Base-by-base conservation (phyloP, 2,888 invertebrate species). In the Trisateles emortualis region DNA sequence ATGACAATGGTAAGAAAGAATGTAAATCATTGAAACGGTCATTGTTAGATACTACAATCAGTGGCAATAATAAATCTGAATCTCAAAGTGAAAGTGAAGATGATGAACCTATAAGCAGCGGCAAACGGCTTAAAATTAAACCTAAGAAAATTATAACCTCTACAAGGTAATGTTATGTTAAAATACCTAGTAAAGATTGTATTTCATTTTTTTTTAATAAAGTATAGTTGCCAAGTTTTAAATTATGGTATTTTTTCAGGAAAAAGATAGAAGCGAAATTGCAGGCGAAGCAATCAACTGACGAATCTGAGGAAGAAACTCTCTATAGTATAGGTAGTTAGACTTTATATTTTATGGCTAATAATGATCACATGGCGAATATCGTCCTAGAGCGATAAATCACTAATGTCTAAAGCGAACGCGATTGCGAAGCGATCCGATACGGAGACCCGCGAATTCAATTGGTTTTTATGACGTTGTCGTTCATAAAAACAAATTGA, bases 181-280 rank as follows among this genome's bases (percentile, higher is more conserved):
- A 3, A 4, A 32, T 13, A 32, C n/a, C 8, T 38, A 3, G n/a
- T 1, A 22, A 8, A n/a, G n/a, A n/a, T n/a, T 26, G 8, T 8
- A 8, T 26, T 26, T 8, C 1, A 26, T 26, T 6, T 8, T 8
- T 2, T 1, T 1, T 26, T 26, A 8, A 26, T 26, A 26, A 6
- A 1, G 1, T 26, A 3, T 22, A 22, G 3, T 22, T 22, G 3
- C 22, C 2, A 26, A 8, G 4, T 26, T 6, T 26, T 26, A 1
- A 26, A 6, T 26, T 40, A 38, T 36, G 26, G 19, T 53, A 53
- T 62, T 39, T 55, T 86, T 86, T n/a, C 81, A 93, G 93, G 61
- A 93, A 93, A 88, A 93, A 93, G 74, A 81, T 94, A 3, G 94
- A 95, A 86, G 94, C 93, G 16, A 93, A 94, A 74, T 77, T 85